Evolutionary conservation across 2,797 vertebrate genomes (phyloP), one percentile per base, ranked within the genome.

Genomic region (Ctenopoma multispine): DNA sequence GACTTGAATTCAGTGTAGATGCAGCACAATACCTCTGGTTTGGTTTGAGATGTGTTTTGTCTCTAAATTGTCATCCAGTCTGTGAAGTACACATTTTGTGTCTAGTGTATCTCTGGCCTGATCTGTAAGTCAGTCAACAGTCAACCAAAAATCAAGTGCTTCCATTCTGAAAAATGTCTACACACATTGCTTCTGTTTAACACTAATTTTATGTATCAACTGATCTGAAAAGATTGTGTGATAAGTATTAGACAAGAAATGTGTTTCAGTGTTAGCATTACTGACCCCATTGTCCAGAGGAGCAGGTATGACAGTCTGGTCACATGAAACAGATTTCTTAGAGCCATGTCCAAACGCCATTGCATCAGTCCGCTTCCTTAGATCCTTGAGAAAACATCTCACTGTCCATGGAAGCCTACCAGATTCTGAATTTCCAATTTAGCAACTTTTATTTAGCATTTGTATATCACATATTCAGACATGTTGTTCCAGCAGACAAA

Each of bases 311-410:
- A 75, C 71, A 23, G 5, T 80, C 31, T 67, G 69, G 49, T 89
- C 78, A 79, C 71, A 59, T 31, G 81, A 62, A 18, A 69, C 12
- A 0, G 84, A 87, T 44, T 83, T 88, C 65, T 66, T 85, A 9
- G 79, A 86, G 69, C 88, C 86, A 51, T 82, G 72, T 3, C 84
- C 81, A 3, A 90, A 75, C 29, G 89, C 91, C 92, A 94, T 93
- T 10, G 18, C 79, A 9, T 85, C 73, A 87, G 59, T 72, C 65
- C 36, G 48, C 59, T 18, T 56, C 27, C 44, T 46, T 53, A 8
- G 5, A 17, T 80, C 43, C 49, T 41, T 20, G 11, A 76, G 61
- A 59, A 79, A 75, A 40, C 90, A 84, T 89, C 21, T 64, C 46
- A 59, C 23, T 13, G 44, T 80, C 71, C 58, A 21, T 3, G 2